Base-by-base conservation (phyloP, 2,797 vertebrate species). In the Amblyraja radiata region DNA sequence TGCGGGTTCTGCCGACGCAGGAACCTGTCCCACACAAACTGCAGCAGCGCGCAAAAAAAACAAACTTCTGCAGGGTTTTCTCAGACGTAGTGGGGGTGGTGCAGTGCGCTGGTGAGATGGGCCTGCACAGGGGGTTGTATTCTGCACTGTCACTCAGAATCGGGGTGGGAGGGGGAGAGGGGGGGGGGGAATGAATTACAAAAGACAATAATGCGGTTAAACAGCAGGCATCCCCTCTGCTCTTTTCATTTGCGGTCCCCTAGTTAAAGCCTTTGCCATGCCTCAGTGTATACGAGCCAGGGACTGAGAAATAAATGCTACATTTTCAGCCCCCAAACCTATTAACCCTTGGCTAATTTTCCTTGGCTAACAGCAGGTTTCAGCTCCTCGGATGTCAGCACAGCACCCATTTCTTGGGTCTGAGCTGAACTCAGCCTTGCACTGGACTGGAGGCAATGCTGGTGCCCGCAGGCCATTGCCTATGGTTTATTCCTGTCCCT, bases 71-170 rank as follows among this genome's bases (percentile, higher is more conserved):
- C 46, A 58, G 1, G 23, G 54, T 61, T 0, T 25, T 25, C 9
- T 28, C 25, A 6, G 58, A 1, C 6, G 36, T 16, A 28, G 84
- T 18, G 84, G n/a, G 61, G 61, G n/a, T 88, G 84, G 61, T 88
- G 84, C 84, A 88, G 61, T 88, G 84, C 84, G 84, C 23, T 88
- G 84, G 1, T 88, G n/a, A 32, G 58, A 65, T 61, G 28, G n/a
- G 61, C 23, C 28, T 63, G 61, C 61, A 21, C 0, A 6, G 14
- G 14, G 14, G n/a, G 84, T 9, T 88, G 84, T 21, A n/a, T 88
- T 63, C 81, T 61, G 54, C 1, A 6, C 84, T 88, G 84, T 63
- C 84, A 68, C n/a, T 88, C 84, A 21, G n/a, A 21, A 36, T 25
- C 5, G 28, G n/a, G 46, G 13, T 18, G 16, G 18, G 39, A 39